Evolutionary conservation across 2,888 invertebrate genomes (phyloP).

Genomic region (Campoletis raptor): DNA sequence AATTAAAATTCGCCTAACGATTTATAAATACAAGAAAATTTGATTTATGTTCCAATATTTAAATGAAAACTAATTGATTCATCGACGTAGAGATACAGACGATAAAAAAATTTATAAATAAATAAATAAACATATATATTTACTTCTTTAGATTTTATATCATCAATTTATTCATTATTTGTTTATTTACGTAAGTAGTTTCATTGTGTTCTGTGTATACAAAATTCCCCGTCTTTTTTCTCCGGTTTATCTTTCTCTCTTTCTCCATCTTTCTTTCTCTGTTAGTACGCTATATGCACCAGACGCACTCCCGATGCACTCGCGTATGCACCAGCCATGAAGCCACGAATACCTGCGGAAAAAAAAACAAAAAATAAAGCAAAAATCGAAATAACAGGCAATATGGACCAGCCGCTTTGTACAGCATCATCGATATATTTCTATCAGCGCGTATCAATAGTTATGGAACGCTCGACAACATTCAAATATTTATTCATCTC

Average conservation of each 20-base stretch:
- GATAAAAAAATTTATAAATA: not conserved
- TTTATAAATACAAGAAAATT: not conserved
- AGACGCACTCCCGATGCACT: slow-evolving; percentile 72
- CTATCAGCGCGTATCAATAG: not conserved
- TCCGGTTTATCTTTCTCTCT: not conserved
- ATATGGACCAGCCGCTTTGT: not conserved
- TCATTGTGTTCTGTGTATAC: not conserved
- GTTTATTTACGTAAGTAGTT: not conserved
- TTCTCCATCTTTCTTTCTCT: not conserved
- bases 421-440: not conserved
- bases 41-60: not conserved
- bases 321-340: slow-evolving; percentile 54
- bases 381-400: slow-evolving; percentile 10
- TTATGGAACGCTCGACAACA: not conserved
- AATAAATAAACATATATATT: not conserved
- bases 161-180: not conserved
- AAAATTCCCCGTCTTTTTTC: not conserved
- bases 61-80: not conserved
- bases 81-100: not conserved
- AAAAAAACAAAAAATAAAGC: slow-evolving; percentile 10
- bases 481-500: not conserved
- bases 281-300: slow-evolving; percentile 63
- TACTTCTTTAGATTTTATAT: not conserved
- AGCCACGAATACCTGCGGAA: slow-evolving; percentile 30
- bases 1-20: not conserved